Evolutionary conservation across 1,140 invertebrate genomes (phyloP).

Genomic region (Colletes gigas): DNA sequence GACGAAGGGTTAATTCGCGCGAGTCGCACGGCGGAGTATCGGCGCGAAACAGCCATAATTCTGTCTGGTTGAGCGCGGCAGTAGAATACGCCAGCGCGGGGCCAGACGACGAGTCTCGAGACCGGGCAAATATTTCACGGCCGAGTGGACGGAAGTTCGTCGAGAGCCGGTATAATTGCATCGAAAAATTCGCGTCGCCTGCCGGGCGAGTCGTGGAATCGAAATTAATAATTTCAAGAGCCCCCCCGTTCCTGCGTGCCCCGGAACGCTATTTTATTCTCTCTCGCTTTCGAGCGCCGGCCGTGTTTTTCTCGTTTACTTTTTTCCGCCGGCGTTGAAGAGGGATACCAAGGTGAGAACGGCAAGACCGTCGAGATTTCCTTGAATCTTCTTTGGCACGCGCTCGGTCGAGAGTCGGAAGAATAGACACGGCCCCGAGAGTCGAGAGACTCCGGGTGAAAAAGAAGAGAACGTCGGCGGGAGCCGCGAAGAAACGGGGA

Average conservation of each 20-base stretch:
- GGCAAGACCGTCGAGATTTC: conserved; percentile 43
- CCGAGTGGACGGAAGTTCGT: background rate
- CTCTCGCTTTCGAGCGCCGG: background rate
- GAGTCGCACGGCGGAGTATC: no score
- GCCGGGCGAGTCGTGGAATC: conserved; percentile 22
- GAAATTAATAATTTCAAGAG: conserved; percentile 52
- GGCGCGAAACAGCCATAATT: background rate
- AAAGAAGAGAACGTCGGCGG: background rate
- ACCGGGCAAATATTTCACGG: background rate
- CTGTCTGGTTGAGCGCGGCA: background rate
- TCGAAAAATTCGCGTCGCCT: conserved; percentile 42
- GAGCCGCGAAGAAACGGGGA: conserved; percentile 8
- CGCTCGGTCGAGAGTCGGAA: conserved; percentile 47
- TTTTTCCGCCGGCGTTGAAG: background rate
- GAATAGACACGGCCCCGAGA: conserved; percentile 42
- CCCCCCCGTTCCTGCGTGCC: no score
- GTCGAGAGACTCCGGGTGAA: background rate
- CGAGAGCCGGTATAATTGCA: conserved; percentile 9
- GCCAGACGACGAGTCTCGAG: background rate
- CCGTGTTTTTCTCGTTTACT: no score
- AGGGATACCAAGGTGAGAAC: conserved; percentile 52
- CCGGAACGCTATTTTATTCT: background rate
- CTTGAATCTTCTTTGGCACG: conserved; percentile 42
- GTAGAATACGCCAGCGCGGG: background rate
- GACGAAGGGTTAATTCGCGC: no score